Percentiles rank a stretch among this genome's conserved stretches.
Evolutionary conservation across 2,113 vertebrate genomes (phyloP).

Genomic region (Holacanthus passer): DNA sequence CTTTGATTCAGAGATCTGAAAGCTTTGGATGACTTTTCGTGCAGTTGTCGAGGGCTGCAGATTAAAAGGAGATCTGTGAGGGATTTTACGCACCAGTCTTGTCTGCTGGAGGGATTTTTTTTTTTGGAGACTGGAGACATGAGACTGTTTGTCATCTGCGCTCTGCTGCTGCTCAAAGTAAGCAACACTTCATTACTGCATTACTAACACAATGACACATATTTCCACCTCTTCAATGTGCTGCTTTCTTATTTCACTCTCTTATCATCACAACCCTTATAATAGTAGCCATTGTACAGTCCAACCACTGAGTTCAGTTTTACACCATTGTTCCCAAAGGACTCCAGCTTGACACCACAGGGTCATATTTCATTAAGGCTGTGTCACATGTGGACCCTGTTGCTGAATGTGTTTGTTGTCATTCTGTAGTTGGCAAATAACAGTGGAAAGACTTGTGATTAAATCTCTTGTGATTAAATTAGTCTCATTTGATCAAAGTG

Average conservation of each 20-base stretch:
- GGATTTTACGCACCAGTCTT: slow-evolving; percentile 3
- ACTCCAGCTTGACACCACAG: slow-evolving; percentile 33
- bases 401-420: slow-evolving; percentile 20
- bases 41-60: slow-evolving; percentile 24
- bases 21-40: slow-evolving; percentile 16
- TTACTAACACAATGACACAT: background rate
- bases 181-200: slow-evolving; percentile 38
- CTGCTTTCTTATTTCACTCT: background rate
- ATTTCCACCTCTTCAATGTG: too few relatives aligned
- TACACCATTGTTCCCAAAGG: slow-evolving; percentile 42
- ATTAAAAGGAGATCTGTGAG: background rate
- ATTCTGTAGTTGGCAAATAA: slow-evolving; percentile 3
- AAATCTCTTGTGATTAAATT: background rate
- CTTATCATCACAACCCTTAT: background rate
- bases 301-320: background rate
- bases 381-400: slow-evolving; percentile 20
- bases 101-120: slow-evolving; percentile 31
- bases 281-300: slow-evolving; percentile 13
- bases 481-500: background rate
- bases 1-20: background rate
- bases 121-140: slow-evolving; percentile 65
- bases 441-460: slow-evolving; percentile 20
- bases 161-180: slow-evolving; percentile 80
- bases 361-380: slow-evolving; percentile 23
- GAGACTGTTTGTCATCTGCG: slow-evolving; percentile 63